Base-by-base conservation (phyloP, 2,113 vertebrate genomes). In the Cottus gobio region DNA sequence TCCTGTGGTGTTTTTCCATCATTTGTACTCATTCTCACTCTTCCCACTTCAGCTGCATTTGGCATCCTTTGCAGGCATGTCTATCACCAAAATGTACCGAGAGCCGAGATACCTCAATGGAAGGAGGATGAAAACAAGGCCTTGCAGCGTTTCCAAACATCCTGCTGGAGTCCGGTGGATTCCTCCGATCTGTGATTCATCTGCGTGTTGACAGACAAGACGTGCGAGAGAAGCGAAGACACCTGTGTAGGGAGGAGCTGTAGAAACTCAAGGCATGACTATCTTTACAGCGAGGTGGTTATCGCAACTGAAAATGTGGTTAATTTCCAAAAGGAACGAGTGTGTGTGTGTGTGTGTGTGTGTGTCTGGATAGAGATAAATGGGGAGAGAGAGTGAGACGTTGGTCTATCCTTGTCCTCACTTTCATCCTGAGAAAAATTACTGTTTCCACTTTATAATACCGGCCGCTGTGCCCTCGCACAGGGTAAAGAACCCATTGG, bases 121-220 rank as follows among this genome's bases (percentile, higher is more conserved):
- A 85, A 42, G 9, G 46, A 60, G 73, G 77, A 77, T 74, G 68
- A 91, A 88, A 89, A 90, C 64, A 85, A 83, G 79, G 71, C 85
- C 77, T 83, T 78, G 24, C 54, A 77, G 89, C 77, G 13, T 83
- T 89, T 67, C 63, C 71, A 91, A 92, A 91, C 85, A 91, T 83
- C 79, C 78, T 77, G 85, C 73, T 71, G 28, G 26, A 64, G 82
- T 77, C 71, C 75, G 70, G 15, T 69, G 60, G 28, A 69, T 73
- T 77, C 87, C 83, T 72, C 48, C 48, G 65, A 77, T 83, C 16
- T 0, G 58, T 78, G 82, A 91, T 88, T 80, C 75, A 89, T 86
- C 64, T 50, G 44, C n/a, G 24, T 63, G 88, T 60, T 89, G 89
- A 93, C 83, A 90, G 91, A 91, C 60, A 16, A 74, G 76, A 79